These are phyloP conservation scores for Aporophyla lueneburgensis DNA, from an alignment of 2,888 invertebrate genomes.

Conservation along the genomic window DNA sequence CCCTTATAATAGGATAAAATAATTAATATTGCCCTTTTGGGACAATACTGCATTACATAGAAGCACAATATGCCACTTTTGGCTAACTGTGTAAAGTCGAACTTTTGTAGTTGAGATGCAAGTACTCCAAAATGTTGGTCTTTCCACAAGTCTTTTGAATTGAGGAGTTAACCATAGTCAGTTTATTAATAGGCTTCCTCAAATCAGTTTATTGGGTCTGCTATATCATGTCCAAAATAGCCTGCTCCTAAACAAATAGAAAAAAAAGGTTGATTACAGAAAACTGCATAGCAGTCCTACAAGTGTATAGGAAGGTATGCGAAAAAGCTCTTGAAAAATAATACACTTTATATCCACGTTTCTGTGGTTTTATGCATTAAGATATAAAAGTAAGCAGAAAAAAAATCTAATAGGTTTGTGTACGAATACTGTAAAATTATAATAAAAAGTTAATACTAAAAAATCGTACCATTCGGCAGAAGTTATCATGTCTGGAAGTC, in stretches of 20 bases:
- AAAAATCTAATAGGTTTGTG: conserved; percentile 27
- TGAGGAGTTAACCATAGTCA: conserved; percentile 5
- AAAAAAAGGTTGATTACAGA: conserved; percentile 44
- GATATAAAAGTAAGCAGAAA: conserved; percentile 35
- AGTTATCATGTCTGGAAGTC: conserved; percentile 23
- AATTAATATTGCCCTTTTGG: conserved; percentile 17
- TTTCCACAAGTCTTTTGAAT: conserved; percentile 20
- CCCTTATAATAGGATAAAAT: conserved; percentile 1
- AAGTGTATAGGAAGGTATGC: conserved; percentile 15
- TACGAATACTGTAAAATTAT: not conserved
- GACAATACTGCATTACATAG: not conserved
- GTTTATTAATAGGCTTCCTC: not conserved
- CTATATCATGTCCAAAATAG: conserved; percentile 41
- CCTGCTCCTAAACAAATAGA: conserved; percentile 61
- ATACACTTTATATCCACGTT: conserved; percentile 15
- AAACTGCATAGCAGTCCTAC: conserved; percentile 11
- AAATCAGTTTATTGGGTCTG: conserved; percentile 23
- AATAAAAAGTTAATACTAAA: conserved; percentile 23
- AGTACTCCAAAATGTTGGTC: conserved; percentile 17
- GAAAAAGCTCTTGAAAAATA: conserved; percentile 30
- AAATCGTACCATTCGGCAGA: conserved; percentile 50
- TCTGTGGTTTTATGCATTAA: conserved; percentile 6
- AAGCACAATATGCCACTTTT: conserved; percentile 16
- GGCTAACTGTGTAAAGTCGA: not conserved
- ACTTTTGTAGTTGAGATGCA: conserved; percentile 18